These are phyloP conservation scores for Coreius guichenoti DNA, from an alignment of 2,797 vertebrate genomes.

Conservation along the genomic window DNA sequence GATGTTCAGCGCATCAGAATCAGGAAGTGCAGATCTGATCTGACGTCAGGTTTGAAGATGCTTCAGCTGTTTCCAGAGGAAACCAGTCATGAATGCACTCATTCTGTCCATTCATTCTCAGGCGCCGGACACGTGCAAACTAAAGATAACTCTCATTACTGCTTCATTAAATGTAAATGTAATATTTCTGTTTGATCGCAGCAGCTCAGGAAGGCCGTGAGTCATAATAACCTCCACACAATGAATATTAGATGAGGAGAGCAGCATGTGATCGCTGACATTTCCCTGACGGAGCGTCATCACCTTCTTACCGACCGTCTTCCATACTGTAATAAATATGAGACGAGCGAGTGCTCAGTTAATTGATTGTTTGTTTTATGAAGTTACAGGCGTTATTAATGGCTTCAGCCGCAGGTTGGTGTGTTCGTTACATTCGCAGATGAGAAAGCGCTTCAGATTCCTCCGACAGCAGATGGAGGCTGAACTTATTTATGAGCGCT, in stretches of 20 bases:
- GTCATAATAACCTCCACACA: neutral
- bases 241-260: slow-evolving; percentile 7
- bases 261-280: neutral
- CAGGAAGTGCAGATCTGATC: neutral
- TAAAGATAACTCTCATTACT: neutral
- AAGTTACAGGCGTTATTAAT: neutral
- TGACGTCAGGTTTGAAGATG: neutral
- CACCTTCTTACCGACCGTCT: neutral
- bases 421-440: neutral
- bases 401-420: neutral
- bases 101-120: neutral
- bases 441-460: neutral
- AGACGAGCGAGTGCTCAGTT: neutral
- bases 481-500: slow-evolving; percentile 68
- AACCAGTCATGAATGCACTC: neutral
- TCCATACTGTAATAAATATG: neutral
- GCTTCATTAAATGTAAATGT: neutral
- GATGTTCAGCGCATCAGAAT: neutral
- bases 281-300: neutral
- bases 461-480: slow-evolving; percentile 10
- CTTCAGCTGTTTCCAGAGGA: neutral
- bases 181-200: neutral
- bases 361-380: slow-evolving; percentile 5
- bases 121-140: neutral
- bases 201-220: neutral